phyloP scores from a whole-genome alignment of 2,888 invertebrate species.

The Ferdinandea cuprea region DNA sequence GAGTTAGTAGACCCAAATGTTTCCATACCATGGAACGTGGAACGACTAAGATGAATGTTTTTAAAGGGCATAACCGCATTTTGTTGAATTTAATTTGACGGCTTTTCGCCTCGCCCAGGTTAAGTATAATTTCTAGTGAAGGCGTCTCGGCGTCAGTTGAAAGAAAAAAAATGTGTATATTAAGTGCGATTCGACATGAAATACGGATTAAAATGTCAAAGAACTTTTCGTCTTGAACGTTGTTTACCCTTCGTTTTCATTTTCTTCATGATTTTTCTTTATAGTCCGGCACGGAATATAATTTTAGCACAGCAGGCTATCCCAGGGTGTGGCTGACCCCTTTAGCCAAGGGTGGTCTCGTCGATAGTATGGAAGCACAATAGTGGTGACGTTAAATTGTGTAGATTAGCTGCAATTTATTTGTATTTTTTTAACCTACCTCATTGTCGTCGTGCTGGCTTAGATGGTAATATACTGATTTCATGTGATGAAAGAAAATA shows the following conservation, averaged over 20 bases:
- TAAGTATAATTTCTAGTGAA: constrained; percentile 26
- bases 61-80: constrained; percentile 21
- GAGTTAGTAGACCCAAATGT: constrained; percentile 25
- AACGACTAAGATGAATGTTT: constrained; percentile 44
- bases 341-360: constrained; percentile 52
- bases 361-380: constrained; percentile 26
- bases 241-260: constrained; percentile 30
- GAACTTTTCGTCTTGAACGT: constrained; percentile 44
- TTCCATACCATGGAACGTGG: not conserved
- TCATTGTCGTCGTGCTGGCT: constrained; percentile 6
- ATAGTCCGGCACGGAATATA: constrained; percentile 27
- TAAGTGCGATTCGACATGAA: constrained; percentile 48
- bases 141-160: not conserved
- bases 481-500: constrained; percentile 52
- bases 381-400: constrained; percentile 60
- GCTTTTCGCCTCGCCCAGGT: constrained; percentile 19
- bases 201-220: constrained; percentile 69
- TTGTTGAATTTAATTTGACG: constrained; percentile 43
- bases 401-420: constrained; percentile 58
- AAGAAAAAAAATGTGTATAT: constrained; percentile 1
- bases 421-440: constrained; percentile 20
- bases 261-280: constrained; percentile 24
- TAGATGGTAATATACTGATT: constrained; percentile 60
- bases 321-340: constrained; percentile 68
- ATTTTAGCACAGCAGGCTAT: constrained; percentile 64